Percentiles rank a stretch among this genome's conserved stretches.
Conservation (phyloP, 2,797 vertebrate genomes). For the Mionectes olivaceus region DNA sequence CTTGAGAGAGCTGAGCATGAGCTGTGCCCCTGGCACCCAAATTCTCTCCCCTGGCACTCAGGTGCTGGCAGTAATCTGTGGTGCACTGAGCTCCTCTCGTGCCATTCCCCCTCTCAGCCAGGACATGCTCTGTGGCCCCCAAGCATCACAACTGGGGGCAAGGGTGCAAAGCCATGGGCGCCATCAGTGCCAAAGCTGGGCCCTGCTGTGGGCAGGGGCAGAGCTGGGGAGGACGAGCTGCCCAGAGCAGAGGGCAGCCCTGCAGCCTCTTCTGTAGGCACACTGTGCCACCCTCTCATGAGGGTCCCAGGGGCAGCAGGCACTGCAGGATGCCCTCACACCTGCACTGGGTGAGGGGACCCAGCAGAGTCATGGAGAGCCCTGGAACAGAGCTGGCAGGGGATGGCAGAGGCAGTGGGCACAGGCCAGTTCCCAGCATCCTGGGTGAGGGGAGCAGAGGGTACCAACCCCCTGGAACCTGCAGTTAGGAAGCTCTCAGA, state of each 20-base stretch:
- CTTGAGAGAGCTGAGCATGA: background rate
- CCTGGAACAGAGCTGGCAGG: accelerated
- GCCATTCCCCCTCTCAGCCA: background rate
- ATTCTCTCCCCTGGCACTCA: background rate
- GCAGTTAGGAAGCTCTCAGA: background rate
- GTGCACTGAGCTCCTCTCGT: background rate
- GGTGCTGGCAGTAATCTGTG: background rate
- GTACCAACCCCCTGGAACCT: background rate
- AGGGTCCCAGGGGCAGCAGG: background rate
- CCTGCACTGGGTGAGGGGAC: background rate
- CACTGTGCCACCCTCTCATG: accelerated
- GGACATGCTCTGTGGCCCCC: background rate
- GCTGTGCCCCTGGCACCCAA: background rate
- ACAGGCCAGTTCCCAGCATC: background rate
- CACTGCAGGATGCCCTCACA: background rate
- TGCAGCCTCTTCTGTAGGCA: background rate
- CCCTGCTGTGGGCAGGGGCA: background rate
- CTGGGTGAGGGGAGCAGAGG: background rate
- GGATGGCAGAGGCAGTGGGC: too few species aligned
- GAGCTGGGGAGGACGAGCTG: background rate
- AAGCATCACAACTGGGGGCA: background rate
- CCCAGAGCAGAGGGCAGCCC: background rate
- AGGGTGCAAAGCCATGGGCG: accelerated
- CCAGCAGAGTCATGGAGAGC: background rate
- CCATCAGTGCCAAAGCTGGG: background rate